phyloP scores from a whole-genome alignment of 2,113 vertebrate species.

The Naja naja region DNA sequence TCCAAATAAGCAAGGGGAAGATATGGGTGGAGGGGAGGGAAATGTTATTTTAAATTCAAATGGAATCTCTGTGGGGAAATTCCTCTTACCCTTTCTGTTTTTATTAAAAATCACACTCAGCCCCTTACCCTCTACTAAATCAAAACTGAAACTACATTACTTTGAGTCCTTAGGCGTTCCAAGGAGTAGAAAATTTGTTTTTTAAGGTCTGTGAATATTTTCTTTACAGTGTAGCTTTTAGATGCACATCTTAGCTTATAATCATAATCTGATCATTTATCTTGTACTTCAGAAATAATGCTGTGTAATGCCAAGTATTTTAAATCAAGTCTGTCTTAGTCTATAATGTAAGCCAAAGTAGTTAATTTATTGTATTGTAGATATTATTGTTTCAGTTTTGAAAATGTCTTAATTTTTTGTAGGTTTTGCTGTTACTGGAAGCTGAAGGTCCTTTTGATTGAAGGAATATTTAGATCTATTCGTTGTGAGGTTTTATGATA shows the following conservation, averaged over 20 bases:
- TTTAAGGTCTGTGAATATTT: not conserved
- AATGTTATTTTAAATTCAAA: too few species aligned
- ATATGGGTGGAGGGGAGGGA: too few species aligned
- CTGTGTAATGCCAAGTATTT: not conserved
- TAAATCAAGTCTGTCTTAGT: not conserved
- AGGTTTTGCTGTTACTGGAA: not conserved
- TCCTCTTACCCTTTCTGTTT: too few species aligned
- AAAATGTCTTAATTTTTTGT: not conserved
- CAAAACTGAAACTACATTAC: not conserved
- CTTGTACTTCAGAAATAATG: not conserved
- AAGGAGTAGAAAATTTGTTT: not conserved
- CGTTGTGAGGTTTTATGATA: not conserved
- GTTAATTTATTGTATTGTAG: not conserved
- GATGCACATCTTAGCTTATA: not conserved
- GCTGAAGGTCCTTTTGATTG: not conserved
- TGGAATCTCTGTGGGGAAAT: too few species aligned
- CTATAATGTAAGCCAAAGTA: not conserved
- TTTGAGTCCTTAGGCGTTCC: not conserved
- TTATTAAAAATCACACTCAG: too few species aligned
- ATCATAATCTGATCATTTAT: not conserved
- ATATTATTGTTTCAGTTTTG: not conserved
- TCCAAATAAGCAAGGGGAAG: too few species aligned
- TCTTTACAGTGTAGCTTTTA: not conserved
- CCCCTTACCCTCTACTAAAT: too few species aligned
- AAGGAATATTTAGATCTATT: not conserved